These are phyloP conservation scores for Echeneis naucrates DNA, from an alignment of 2,797 vertebrate genomes.

Conservation along the genomic window DNA sequence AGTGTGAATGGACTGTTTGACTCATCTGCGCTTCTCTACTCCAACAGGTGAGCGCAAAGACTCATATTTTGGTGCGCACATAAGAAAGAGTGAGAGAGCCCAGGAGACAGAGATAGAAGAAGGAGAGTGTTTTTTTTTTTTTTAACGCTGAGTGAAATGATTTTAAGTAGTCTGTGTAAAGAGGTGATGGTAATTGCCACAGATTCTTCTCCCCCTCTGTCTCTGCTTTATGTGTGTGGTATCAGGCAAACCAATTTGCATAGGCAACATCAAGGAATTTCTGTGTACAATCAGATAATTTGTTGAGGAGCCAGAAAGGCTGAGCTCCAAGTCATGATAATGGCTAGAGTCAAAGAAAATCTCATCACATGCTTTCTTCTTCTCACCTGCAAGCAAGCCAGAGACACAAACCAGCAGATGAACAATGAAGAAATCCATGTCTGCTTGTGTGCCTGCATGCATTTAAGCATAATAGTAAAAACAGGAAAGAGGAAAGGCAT, in stretches of 20 bases:
- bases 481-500: conserved; percentile 28
- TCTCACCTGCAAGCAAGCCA: conserved; percentile 66
- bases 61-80: conserved; percentile 57
- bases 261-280: conserved; percentile 61
- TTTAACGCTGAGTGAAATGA: conserved; percentile 56
- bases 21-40: conserved; percentile 33
- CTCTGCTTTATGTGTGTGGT: conserved; percentile 33
- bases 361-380: conserved; percentile 59
- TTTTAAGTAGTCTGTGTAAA: conserved; percentile 69
- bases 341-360: conserved; percentile 64
- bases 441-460: conserved; percentile 12
- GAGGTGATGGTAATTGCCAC: conserved; percentile 75
- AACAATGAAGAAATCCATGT: conserved; percentile 37
- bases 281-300: conserved; percentile 75
- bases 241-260: conserved; percentile 69
- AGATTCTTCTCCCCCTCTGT: conserved; percentile 45
- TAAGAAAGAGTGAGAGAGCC: conserved; percentile 54
- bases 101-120: conserved; percentile 41
- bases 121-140: conserved; percentile 33
- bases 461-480: conserved; percentile 25
- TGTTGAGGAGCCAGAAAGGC: conserved; percentile 54
- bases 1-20: conserved; percentile 53
- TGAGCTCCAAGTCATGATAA: conserved; percentile 69
- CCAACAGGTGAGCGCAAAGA: conserved; percentile 67
- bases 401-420: conserved; percentile 37